phyloP scores from a whole-genome alignment of 2,113 vertebrate species.

The Nesoenas mayeri region DNA sequence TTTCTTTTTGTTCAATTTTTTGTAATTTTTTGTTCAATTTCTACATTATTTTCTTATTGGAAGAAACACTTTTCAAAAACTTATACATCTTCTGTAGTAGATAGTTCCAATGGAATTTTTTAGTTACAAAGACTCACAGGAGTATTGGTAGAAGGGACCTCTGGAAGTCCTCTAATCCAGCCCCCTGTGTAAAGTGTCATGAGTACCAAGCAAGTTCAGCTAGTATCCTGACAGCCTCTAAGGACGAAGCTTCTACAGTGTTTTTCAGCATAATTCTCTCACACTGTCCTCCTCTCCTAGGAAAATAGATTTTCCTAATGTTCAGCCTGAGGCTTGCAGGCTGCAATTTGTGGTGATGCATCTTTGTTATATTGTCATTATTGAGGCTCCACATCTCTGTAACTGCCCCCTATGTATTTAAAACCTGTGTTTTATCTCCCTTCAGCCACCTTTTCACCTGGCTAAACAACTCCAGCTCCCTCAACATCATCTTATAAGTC shows the following conservation, averaged over 20 bases:
- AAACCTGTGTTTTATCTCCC: not conserved
- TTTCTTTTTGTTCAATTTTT: not conserved
- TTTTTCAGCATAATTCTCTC: not conserved
- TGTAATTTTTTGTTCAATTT: not conserved
- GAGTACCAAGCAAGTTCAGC: not conserved
- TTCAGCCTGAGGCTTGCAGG: not conserved
- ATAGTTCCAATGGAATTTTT: not conserved
- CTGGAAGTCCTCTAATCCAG: not conserved
- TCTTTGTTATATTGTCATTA: not conserved
- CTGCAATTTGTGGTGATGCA: not conserved
- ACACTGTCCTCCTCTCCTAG: not conserved
- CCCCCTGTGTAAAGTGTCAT: not conserved
- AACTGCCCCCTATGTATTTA: not conserved
- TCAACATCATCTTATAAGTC: not conserved
- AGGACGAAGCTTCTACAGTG: not conserved
- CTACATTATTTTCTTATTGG: not conserved
- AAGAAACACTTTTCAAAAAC: not conserved
- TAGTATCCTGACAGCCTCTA: not conserved
- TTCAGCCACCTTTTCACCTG: not conserved
- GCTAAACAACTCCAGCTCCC: not conserved
- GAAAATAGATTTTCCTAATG: not conserved
- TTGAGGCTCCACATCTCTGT: not conserved
- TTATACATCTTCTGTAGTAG: not conserved
- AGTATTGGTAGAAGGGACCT: not conserved
- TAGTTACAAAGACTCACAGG: not conserved